phyloP scores from a whole-genome alignment of 2,888 invertebrate genomes.

The Phragmatobia fuliginosa region DNA sequence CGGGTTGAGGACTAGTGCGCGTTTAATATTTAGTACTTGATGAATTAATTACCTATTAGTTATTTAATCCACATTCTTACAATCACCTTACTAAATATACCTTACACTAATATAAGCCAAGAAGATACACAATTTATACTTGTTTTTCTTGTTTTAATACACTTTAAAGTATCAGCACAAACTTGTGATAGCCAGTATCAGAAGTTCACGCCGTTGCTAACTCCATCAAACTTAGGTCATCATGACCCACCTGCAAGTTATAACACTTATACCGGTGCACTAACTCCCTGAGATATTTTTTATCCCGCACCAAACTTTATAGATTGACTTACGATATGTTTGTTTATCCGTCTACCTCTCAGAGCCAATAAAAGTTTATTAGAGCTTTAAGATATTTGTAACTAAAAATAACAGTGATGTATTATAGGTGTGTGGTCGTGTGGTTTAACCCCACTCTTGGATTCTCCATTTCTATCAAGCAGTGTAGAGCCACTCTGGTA shows the following conservation, averaged over 20 bases:
- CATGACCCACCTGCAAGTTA: constrained; percentile 46
- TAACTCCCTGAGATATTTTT: constrained; percentile 16
- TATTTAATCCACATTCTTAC: background rate
- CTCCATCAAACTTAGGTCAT: constrained; percentile 57
- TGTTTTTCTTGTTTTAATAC: constrained; percentile 40
- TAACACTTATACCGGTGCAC: constrained; percentile 26
- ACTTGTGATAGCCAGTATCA: constrained; percentile 21
- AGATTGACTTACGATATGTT: background rate
- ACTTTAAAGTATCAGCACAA: constrained; percentile 33
- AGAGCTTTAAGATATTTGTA: no score
- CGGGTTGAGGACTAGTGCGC: no score
- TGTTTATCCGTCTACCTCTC: background rate
- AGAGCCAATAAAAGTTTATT: no score
- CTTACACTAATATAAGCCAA: background rate
- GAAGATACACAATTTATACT: constrained; percentile 18
- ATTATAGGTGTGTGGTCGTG: no score
- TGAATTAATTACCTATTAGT: no score
- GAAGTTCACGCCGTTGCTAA: constrained; percentile 44
- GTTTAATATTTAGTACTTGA: no score
- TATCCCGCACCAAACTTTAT: background rate
- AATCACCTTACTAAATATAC: background rate
- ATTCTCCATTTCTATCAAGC: no score
- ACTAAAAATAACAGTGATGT: no score
- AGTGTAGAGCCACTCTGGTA: no score
- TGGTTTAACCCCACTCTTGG: no score